Conservation (phyloP, 2,113 vertebrate genomes). For the Ceuthmochares aereus region DNA sequence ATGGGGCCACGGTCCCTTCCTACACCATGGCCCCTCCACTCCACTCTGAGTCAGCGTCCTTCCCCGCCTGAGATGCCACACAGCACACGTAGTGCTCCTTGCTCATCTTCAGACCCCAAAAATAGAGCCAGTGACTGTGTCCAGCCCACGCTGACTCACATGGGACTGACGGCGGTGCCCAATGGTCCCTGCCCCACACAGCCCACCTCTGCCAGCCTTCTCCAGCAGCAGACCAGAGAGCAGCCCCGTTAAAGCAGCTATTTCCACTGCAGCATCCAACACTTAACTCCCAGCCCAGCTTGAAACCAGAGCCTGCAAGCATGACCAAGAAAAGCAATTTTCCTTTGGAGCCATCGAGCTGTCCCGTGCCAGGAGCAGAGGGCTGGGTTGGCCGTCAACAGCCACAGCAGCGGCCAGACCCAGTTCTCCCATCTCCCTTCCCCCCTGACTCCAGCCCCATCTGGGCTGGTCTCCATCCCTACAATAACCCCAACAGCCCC, state of each 20-base stretch:
- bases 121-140: neutral
- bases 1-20: fast-evolving
- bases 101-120: conserved; percentile 1
- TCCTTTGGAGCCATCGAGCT: conserved; percentile 4
- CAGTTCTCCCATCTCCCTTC: neutral
- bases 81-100: neutral
- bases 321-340: conserved; percentile 12
- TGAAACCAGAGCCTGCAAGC: neutral
- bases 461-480: neutral
- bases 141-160: neutral
- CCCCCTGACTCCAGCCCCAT: neutral
- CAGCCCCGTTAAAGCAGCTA: neutral
- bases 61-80: neutral
- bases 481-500: fast-evolving
- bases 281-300: neutral
- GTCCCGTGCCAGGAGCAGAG: neutral
- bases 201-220: conserved; percentile 10
- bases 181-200: neutral
- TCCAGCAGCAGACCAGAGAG: neutral
- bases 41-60: conserved; percentile 7
- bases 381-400: neutral
- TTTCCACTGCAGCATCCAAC: conserved; percentile 50
- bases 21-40: neutral
- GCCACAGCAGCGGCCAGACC: neutral
- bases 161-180: fast-evolving